Base-by-base conservation (phyloP, 2,888 invertebrate genomes). In the Andricus curvator region DNA sequence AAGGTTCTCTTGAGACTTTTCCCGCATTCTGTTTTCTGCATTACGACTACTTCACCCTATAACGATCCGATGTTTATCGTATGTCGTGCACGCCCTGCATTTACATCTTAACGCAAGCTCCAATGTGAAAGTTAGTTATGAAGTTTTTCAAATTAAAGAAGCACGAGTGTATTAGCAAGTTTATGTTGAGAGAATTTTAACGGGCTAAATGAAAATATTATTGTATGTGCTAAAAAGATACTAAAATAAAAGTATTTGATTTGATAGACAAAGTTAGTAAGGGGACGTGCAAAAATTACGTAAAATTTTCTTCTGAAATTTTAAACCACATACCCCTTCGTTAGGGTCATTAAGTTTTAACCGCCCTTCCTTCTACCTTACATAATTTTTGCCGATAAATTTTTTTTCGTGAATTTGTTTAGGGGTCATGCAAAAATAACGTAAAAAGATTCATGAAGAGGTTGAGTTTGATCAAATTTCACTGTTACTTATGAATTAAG, bases 41-140 rank as follows among this genome's bases (percentile, higher is more conserved):
- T 74, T 74, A 74, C 56, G 74, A 56, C 33, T 33, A 74, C 56
- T 74, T 74, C 56, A 74, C 56, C 51, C 56, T 29, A 74, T 74
- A 74, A 74, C 74, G 74, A 74, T 74, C 74, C 74, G 74, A 74
- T 74, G 74, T 56, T 74, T 74, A 74, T 74, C 56, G 48, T 70
- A 70, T 56, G 74, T 74, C 74, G 51, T 56, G 74, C 74, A 74
- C 74, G 74, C 74, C 56, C 13, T 74, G 51, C 56, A 74, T 74
- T 74, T 74, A 51, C 74, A 74, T 74, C 33, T 74, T 74, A 56
- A 74, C 56, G 74, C 74, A 74, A 74, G 51, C 56, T 74, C n/a
- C n/a, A 29, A 25, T 29, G 74, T 56, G 56, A n/a, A 74, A 74
- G 51, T 74, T 56, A 56, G 51, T 33, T 51, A 20, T 29, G 13